These are phyloP conservation scores for Bergia sp. DNA, from an alignment of 92 coral and sea anemone genomes.

Conservation along the genomic window DNA sequence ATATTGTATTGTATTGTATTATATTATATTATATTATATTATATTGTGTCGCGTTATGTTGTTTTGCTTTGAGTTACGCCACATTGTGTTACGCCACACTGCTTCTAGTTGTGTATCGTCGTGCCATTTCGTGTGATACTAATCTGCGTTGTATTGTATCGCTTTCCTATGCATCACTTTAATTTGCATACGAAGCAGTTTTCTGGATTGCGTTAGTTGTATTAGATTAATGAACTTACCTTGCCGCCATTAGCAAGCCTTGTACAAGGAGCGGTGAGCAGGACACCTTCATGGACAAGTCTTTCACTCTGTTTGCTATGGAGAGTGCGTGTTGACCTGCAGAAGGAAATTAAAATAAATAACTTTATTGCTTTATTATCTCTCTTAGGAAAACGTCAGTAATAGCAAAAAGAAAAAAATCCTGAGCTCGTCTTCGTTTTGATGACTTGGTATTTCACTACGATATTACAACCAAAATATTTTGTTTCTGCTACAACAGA, in stretches of 20 bases:
- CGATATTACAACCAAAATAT: no score
- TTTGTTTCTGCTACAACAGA: not conserved
- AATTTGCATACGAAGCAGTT: not conserved
- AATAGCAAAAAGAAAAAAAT: no score
- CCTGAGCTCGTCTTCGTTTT: no score
- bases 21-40: not conserved
- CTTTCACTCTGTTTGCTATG: conserved; percentile 83
- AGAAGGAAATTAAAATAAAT: not conserved
- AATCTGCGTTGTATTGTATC: not conserved
- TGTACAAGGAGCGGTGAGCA: conserved; percentile 90
- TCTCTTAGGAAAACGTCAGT: no score
- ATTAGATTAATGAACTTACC: conserved; percentile 52
- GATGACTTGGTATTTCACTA: no score
- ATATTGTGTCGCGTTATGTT: not conserved
- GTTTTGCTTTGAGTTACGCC: no score
- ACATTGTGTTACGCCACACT: no score
- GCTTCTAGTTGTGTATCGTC: no score
- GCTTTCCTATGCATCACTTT: not conserved
- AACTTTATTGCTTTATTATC: no score
- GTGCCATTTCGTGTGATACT: not conserved
- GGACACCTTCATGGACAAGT: conserved; percentile 79
- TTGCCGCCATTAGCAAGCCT: conserved; percentile 72
- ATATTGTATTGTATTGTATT: not conserved
- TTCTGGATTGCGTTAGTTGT: no score
- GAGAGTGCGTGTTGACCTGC: conserved; percentile 74